These are phyloP conservation scores for Pelusios castaneus DNA, from an alignment of 2,113 vertebrate genomes.

Conservation along the genomic window DNA sequence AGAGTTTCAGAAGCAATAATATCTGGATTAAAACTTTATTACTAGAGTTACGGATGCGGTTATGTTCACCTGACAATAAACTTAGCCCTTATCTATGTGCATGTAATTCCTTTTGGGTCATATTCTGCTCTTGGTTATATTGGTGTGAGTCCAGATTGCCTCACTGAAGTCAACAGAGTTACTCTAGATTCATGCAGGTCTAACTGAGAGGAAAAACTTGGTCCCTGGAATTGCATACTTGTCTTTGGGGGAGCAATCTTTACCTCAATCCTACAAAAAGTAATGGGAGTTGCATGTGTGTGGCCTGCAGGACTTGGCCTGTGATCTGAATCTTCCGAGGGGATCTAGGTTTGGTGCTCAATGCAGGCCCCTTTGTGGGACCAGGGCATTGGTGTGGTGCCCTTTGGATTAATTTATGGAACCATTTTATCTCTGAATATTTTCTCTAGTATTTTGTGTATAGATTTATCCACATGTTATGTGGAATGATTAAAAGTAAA, in stretches of 20 bases:
- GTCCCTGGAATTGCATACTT: background rate
- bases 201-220: background rate
- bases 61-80: conserved; percentile 17
- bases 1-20: conserved; percentile 70
- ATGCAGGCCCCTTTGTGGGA: too few species aligned
- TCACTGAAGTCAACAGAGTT: background rate
- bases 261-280: background rate
- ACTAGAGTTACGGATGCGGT: conserved; percentile 37
- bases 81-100: background rate
- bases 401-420: background rate
- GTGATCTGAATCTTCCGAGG: background rate
- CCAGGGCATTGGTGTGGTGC: too few species aligned
- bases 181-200: background rate
- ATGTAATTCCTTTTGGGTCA: background rate
- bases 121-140: background rate
- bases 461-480: background rate
- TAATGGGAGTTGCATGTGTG: background rate
- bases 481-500: background rate
- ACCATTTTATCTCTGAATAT: background rate
- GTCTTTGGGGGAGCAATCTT: background rate
- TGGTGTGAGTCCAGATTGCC: background rate
- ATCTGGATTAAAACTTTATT: conserved; percentile 54
- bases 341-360: background rate
- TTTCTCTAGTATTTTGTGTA: background rate
- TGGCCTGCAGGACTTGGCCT: background rate